Evolutionary conservation across 2,888 invertebrate species (phyloP).

Genomic region (Drosophila incognita): DNA sequence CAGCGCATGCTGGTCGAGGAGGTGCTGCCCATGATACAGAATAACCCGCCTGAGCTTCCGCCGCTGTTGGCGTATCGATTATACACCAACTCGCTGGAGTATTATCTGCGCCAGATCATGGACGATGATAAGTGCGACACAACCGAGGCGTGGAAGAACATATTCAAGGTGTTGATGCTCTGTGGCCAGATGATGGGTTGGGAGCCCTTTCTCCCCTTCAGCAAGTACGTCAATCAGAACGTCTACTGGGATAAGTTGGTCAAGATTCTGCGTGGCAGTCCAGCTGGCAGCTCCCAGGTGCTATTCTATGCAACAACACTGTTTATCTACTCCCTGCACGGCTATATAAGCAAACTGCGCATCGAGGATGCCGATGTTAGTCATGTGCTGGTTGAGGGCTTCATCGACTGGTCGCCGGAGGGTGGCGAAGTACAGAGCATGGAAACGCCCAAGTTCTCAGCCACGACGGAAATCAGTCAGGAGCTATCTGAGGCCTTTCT

Average conservation of each 20-base stretch:
- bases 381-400: conserved; percentile 86
- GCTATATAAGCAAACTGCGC: conserved; percentile 87
- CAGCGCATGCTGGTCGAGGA: conserved; percentile 94
- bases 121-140: conserved; percentile 87
- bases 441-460: conserved; percentile 86
- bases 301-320: conserved; percentile 91
- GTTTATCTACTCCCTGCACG: conserved; percentile 90
- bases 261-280: conserved; percentile 84
- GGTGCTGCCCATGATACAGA: conserved; percentile 90
- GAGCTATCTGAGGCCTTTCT: conserved; percentile 90
- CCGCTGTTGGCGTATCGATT: conserved; percentile 81
- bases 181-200: conserved; percentile 93
- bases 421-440: conserved; percentile 72
- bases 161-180: conserved; percentile 91
- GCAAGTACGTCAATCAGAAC: conserved; percentile 89
- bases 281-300: conserved; percentile 89
- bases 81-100: conserved; percentile 84
- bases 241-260: conserved; percentile 91
- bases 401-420: conserved; percentile 81
- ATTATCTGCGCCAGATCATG: conserved; percentile 84
- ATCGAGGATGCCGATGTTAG: conserved; percentile 85
- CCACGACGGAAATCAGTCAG: conserved; percentile 86
- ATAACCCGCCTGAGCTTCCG: conserved; percentile 83
- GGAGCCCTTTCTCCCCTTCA: conserved; percentile 90
- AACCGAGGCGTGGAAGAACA: conserved; percentile 92